phyloP scores from a whole-genome alignment of 2,888 invertebrate species.

The Drosophila rubida region DNA sequence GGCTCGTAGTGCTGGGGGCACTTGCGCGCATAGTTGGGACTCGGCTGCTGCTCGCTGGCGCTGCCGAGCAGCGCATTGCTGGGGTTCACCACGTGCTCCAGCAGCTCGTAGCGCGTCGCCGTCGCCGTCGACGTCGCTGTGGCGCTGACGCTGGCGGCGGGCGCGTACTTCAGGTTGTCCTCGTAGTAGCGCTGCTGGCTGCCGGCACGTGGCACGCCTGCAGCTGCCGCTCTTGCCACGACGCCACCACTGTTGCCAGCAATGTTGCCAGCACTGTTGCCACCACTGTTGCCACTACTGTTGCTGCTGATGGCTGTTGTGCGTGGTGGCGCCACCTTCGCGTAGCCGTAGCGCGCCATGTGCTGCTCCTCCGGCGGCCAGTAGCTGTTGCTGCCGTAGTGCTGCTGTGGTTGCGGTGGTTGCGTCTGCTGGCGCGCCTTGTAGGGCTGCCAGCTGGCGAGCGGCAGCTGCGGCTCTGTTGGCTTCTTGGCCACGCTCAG shows the following conservation, averaged over 20 bases:
- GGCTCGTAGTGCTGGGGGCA: slow-evolving; percentile 79
- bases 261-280: no score
- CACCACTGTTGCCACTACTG: no score
- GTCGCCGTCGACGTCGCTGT: slow-evolving; percentile 8
- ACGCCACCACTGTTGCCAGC: not conserved
- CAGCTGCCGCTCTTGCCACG: not conserved
- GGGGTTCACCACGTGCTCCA: slow-evolving; percentile 78
- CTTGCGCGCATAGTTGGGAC: slow-evolving; percentile 81
- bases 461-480: slow-evolving; percentile 39
- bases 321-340: slow-evolving; percentile 20
- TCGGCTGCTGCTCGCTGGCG: slow-evolving; percentile 77
- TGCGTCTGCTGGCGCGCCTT: slow-evolving; percentile 36
- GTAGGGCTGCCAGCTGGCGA: slow-evolving; percentile 59
- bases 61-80: slow-evolving; percentile 66
- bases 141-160: slow-evolving; percentile 23
- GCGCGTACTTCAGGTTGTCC: slow-evolving; percentile 60
- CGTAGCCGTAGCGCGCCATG: slow-evolving; percentile 31
- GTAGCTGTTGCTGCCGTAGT: slow-evolving; percentile 39
- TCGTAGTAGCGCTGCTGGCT: slow-evolving; percentile 53
- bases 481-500: slow-evolving; percentile 55
- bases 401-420: no score
- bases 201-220: not conserved
- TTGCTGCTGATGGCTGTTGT: slow-evolving; percentile 33
- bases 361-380: slow-evolving; percentile 56
- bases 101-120: slow-evolving; percentile 45